phyloP scores from a whole-genome alignment of 2,113 vertebrate species.

The Sturnus vulgaris region DNA sequence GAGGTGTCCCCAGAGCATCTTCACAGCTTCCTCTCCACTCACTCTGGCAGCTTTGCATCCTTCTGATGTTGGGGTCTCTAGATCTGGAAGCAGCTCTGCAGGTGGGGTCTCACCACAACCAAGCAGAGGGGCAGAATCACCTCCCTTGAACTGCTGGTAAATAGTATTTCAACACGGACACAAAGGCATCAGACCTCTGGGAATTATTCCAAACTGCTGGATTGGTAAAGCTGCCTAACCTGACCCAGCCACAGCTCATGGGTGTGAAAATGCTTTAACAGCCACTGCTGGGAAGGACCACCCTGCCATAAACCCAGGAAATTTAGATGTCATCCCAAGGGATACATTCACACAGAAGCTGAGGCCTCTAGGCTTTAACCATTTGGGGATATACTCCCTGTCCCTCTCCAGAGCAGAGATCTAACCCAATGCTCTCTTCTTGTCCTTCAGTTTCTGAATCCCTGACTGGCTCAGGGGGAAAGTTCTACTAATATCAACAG shows the following conservation, averaged over 20 bases:
- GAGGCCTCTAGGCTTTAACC: background rate
- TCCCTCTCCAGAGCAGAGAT: background rate
- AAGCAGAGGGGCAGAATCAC: background rate
- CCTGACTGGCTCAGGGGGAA: background rate
- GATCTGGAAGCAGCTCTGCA: background rate
- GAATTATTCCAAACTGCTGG: background rate
- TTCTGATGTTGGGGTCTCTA: background rate
- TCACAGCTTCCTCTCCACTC: background rate
- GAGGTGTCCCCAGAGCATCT: background rate
- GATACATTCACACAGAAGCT: background rate
- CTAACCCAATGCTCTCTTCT: background rate
- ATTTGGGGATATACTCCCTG: background rate
- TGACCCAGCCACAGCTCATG: accelerated
- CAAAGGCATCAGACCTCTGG: background rate
- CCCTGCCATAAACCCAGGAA: accelerated
- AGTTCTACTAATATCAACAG: background rate
- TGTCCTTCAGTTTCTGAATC: background rate
- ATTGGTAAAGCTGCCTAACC: background rate
- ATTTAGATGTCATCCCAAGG: background rate
- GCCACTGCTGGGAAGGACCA: background rate
- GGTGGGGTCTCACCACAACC: background rate
- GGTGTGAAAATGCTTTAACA: too few relatives aligned
- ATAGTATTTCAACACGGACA: background rate
- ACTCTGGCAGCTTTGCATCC: background rate
- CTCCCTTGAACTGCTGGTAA: background rate